These are phyloP conservation scores for Ferrisia virgata DNA, from an alignment of 2,888 invertebrate genomes.

Conservation along the genomic window DNA sequence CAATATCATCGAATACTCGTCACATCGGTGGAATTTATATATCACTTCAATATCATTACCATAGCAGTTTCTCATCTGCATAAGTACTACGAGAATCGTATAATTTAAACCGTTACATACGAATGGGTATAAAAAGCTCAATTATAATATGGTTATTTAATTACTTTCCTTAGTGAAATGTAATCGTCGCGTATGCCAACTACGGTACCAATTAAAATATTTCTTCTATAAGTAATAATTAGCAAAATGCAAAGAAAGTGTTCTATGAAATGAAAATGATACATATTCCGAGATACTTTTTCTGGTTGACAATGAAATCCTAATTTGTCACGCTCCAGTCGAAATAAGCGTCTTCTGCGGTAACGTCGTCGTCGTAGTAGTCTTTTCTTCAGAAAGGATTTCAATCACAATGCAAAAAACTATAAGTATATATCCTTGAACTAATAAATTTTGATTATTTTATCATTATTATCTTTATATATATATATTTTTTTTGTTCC, in stretches of 20 bases:
- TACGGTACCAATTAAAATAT: constrained; percentile 16
- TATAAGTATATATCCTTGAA: not conserved
- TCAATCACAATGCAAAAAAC: not conserved
- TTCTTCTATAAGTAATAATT: constrained; percentile 13
- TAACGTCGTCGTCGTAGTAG: not conserved
- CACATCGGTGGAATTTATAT: too few relatives aligned
- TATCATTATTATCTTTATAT: too few relatives aligned
- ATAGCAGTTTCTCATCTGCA: not conserved
- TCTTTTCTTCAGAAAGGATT: constrained; percentile 13
- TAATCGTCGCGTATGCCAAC: not conserved
- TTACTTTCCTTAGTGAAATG: constrained; percentile 18
- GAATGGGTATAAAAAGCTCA: constrained; percentile 1
- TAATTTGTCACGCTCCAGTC: constrained; percentile 23
- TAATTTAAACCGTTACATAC: not conserved
- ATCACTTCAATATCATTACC: too few relatives aligned
- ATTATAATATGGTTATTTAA: constrained; percentile 24
- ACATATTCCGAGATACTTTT: not conserved
- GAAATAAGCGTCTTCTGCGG: not conserved
- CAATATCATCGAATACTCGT: too few relatives aligned
- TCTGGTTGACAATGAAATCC: constrained; percentile 26
- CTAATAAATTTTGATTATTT: constrained; percentile 26
- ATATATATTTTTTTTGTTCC: not conserved
- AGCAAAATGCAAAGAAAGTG: constrained; percentile 18
- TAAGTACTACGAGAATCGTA: too few relatives aligned
- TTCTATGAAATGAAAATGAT: constrained; percentile 1